Evolutionary conservation across 2,888 invertebrate genomes (phyloP), one percentile per base, ranked within the genome.

Genomic region (Mystacides longicornis): DNA sequence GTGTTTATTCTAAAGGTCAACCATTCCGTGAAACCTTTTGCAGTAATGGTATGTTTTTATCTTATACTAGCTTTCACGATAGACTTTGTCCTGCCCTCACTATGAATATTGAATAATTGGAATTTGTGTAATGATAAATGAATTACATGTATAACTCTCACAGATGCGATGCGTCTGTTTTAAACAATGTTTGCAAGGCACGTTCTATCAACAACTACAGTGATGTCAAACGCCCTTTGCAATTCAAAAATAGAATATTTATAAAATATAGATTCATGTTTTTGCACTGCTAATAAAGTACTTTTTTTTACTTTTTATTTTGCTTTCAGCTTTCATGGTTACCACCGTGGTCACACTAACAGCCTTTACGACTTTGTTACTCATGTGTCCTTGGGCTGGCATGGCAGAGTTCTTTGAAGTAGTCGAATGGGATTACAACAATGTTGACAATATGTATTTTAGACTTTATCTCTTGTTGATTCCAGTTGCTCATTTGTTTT

Each of bases 1-100:
- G 87, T 58, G 83, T 89, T 3, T 90, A 89, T 68, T 87, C 88
- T 14, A 91, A 89, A 68, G 89, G 89, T 49, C 78, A 80, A 67
- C 90, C 90, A 0, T 89, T 85, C 71, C 74, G 89, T 37, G 79
- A 84, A 67, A 79, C 81, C 0, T 79, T 89, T 65, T 84, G 83
- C 65, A 75, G 80, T 20, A 85, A 85, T 66, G 74, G 81, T 81
- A 67, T 23, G 57, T 42, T 42, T 21, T 16, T 42, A 21, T 37
- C 11, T 23, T 22, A 42, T 22, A 16, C n/a, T 23, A 37, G 5
- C 19, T 23, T 55, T 45, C 57, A 57, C 54, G 21, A 52, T 55
- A 58, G 5, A 9, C 16, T 43, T 43, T 43, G 16, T n/a, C 43
- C 43, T 43, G 16, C 4, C 43, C n/a, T n/a, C n/a, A n/a, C n/a